These are phyloP conservation scores for Oreochromis spilurus DNA, from an alignment of 2,113 vertebrate species.

Conservation along the genomic window DNA sequence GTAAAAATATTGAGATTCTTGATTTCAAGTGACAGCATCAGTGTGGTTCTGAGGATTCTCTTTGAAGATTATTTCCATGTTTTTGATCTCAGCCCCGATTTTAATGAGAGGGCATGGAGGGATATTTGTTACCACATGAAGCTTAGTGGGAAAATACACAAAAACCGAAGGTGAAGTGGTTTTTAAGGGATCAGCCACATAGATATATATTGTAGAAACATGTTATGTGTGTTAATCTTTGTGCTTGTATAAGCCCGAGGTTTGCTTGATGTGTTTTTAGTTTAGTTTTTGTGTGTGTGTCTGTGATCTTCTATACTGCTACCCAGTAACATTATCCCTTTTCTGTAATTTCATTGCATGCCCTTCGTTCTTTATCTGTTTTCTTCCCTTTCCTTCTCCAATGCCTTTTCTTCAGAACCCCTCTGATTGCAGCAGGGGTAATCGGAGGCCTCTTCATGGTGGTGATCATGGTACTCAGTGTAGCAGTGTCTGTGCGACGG, in stretches of 20 bases:
- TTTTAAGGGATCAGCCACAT: background rate
- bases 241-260: background rate
- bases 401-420: constrained; percentile 76
- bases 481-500: constrained; percentile 87
- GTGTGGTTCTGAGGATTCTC: constrained; percentile 16
- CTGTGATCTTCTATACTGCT: background rate
- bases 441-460: constrained; percentile 94
- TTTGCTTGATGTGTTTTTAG: background rate
- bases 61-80: constrained; percentile 46
- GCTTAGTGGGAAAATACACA: background rate
- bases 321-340: background rate
- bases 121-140: constrained; percentile 23
- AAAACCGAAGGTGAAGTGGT: background rate
- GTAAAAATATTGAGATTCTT: constrained; percentile 6
- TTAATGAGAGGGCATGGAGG: constrained; percentile 26
- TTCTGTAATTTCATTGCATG: background rate
- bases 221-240: background rate
- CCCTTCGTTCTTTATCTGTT: background rate
- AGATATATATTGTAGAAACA: background rate
- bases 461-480: constrained; percentile 86
- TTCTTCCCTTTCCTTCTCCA: background rate
- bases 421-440: constrained; percentile 92
- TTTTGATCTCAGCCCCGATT: constrained; percentile 44
- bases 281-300: background rate
- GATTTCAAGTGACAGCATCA: constrained; percentile 40